These are phyloP conservation scores for Diplodus puntazzo DNA, from an alignment of 2,797 vertebrate species.

Conservation along the genomic window DNA sequence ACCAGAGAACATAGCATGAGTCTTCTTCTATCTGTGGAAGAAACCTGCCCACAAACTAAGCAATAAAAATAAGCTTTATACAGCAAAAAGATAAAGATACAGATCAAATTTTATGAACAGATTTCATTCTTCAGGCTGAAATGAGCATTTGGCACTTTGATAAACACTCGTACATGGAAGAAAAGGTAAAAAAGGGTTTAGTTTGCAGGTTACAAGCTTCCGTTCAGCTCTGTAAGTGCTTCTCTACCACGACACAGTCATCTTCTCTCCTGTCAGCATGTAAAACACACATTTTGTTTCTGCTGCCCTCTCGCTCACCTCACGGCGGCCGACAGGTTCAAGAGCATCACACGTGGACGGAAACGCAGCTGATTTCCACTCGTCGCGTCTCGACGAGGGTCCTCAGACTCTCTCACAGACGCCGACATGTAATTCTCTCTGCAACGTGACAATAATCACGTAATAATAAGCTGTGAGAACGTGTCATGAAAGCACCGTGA, in stretches of 20 bases:
- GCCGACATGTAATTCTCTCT: not conserved
- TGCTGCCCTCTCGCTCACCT: not conserved
- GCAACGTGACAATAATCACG: not conserved
- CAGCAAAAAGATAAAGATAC: too few relatives aligned
- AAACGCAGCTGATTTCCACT: not conserved
- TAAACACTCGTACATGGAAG: not conserved
- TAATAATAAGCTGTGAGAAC: not conserved
- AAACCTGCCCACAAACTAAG: too few relatives aligned
- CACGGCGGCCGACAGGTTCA: not conserved
- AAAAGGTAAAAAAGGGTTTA: not conserved
- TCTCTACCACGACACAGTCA: not conserved
- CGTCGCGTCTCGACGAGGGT: not conserved
- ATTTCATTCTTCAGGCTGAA: not conserved
- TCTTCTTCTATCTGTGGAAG: too few relatives aligned
- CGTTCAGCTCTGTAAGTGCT: slow-evolving; percentile 7
- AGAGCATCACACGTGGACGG: slow-evolving; percentile 3
- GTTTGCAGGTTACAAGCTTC: slow-evolving; percentile 6
- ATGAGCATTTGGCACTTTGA: not conserved
- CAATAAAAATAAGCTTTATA: too few relatives aligned
- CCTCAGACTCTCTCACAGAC: slow-evolving; percentile 9
- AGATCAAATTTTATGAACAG: not conserved
- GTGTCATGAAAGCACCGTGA: not conserved
- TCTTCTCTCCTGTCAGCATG: slow-evolving; percentile 8
- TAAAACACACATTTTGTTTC: slow-evolving; percentile 9
- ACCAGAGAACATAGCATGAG: too few relatives aligned